Evolutionary conservation across 2,113 vertebrate species (phyloP).

Genomic region (Etheostoma cragini): DNA sequence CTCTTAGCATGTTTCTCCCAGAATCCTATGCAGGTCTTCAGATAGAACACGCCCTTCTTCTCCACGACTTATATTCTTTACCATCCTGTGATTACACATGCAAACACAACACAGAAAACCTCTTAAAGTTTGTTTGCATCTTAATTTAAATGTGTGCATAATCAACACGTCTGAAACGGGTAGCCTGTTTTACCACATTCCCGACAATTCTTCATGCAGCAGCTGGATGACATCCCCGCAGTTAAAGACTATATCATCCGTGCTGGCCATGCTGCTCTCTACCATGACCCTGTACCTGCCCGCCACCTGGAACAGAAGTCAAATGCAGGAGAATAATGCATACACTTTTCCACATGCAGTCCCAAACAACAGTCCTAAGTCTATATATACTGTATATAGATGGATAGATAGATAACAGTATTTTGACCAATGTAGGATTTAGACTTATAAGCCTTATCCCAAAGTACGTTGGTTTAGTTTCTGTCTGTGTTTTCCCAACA

Average conservation of each 20-base stretch:
- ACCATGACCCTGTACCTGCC: constrained; percentile 90
- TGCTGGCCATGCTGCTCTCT: constrained; percentile 86
- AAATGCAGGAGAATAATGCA: not conserved
- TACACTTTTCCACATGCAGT: not conserved
- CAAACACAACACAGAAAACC: not conserved
- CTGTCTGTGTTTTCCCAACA: no score
- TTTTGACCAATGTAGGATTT: not conserved
- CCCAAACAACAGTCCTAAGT: not conserved
- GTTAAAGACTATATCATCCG: constrained; percentile 90
- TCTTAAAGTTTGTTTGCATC: not conserved
- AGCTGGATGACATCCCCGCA: constrained; percentile 90
- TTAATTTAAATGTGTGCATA: not conserved
- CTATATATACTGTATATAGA: not conserved
- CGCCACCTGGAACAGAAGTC: constrained; percentile 80
- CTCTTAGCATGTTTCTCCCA: constrained; percentile 86
- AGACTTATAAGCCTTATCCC: not conserved
- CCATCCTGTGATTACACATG: constrained; percentile 80
- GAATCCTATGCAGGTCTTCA: constrained; percentile 88
- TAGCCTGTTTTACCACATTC: constrained; percentile 84
- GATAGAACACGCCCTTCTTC: constrained; percentile 88
- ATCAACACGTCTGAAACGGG: not conserved
- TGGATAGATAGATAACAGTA: no score
- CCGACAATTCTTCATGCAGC: constrained; percentile 85
- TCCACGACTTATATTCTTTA: constrained; percentile 90
- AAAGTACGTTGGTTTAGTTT: no score